phyloP scores from a whole-genome alignment of 2,888 invertebrate genomes.

The Coenonympha glycerion region DNA sequence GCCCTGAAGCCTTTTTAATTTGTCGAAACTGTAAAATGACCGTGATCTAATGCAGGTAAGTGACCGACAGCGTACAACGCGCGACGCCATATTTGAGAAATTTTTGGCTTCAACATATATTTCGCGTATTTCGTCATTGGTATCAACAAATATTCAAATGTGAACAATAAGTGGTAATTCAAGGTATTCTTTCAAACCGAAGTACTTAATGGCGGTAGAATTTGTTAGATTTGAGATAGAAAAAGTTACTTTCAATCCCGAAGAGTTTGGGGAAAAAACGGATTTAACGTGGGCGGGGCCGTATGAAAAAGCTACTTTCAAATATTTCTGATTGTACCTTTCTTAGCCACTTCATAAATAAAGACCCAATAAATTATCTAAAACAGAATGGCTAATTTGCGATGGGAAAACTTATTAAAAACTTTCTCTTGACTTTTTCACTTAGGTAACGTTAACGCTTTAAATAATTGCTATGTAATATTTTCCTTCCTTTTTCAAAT shows the following conservation, averaged over 20 bases:
- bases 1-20: too few species aligned
- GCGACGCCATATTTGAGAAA: too few species aligned
- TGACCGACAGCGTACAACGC: too few species aligned
- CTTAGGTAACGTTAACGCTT: conserved; percentile 6
- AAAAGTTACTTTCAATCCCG: too few species aligned
- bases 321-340: too few species aligned
- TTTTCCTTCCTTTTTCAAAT: neutral
- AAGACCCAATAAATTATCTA: conserved; percentile 16
- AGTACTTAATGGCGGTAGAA: neutral
- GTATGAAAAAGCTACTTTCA: neutral
- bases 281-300: neutral
- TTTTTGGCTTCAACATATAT: too few species aligned
- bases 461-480: neutral
- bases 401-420: conserved; percentile 20
- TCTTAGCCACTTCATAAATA: neutral
- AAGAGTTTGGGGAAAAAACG: too few species aligned
- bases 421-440: conserved; percentile 18
- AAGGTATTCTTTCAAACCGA: neutral
- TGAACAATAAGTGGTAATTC: neutral
- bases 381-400: conserved; percentile 23
- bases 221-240: too few species aligned
- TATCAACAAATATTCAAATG: too few species aligned
- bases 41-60: too few species aligned
- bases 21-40: too few species aligned
- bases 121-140: too few species aligned